These are phyloP conservation scores for Cottus gobio DNA, from an alignment of 2,113 vertebrate genomes.

Conservation along the genomic window DNA sequence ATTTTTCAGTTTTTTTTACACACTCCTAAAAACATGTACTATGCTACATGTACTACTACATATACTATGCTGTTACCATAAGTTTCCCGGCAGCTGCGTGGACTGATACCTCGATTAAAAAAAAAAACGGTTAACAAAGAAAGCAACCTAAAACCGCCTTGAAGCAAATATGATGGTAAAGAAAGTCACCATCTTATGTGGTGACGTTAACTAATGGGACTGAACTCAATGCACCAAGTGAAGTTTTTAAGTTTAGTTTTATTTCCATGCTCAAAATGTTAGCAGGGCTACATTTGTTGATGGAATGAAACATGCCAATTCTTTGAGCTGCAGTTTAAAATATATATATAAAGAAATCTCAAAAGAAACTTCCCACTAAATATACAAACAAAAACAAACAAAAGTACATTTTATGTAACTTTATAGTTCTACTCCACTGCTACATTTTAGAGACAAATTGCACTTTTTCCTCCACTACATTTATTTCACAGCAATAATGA, in stretches of 20 bases:
- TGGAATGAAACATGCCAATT: not conserved
- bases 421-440: too few relatives aligned
- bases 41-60: too few relatives aligned
- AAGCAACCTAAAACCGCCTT: not conserved
- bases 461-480: too few relatives aligned
- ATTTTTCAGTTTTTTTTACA: not conserved
- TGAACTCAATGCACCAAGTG: not conserved
- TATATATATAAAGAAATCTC: not conserved
- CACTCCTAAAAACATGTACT: not conserved
- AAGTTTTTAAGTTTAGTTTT: not conserved
- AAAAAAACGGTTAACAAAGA: not conserved
- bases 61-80: not conserved
- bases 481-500: not conserved
- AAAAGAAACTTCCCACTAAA: not conserved
- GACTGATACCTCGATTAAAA: not conserved
- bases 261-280: not conserved
- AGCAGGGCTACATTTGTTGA: not conserved
- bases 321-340: not conserved
- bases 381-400: too few relatives aligned
- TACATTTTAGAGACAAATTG: too few relatives aligned
- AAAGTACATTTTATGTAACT: too few relatives aligned
- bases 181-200: not conserved
- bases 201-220: not conserved
- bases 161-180: not conserved
- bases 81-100: not conserved